Evolutionary conservation across 2,888 invertebrate genomes (phyloP).

Genomic region (Carcina quercana): DNA sequence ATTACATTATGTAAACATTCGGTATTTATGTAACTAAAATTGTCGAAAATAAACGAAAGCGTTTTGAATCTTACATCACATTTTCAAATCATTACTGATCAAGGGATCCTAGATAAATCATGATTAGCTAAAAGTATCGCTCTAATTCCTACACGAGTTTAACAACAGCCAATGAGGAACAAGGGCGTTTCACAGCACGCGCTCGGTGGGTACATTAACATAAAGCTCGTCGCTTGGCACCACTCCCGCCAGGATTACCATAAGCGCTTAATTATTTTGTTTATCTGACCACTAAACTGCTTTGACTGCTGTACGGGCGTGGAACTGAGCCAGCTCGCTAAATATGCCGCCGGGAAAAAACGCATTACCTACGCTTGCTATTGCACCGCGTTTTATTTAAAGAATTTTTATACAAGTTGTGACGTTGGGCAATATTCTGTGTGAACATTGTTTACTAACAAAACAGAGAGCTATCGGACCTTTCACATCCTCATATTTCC

Average conservation of each 20-base stretch:
- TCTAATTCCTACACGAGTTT: too few species aligned
- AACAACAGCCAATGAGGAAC: too few species aligned
- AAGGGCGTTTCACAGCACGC: slow-evolving; percentile 11
- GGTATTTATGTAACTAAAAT: too few species aligned
- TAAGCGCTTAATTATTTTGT: slow-evolving; percentile 64
- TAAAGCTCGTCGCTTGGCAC: slow-evolving; percentile 29
- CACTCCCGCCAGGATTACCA: slow-evolving; percentile 32
- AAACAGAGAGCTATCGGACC: not conserved
- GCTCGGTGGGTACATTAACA: slow-evolving; percentile 28
- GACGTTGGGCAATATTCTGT: too few species aligned
- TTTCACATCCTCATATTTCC: not conserved
- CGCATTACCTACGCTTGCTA: slow-evolving; percentile 13
- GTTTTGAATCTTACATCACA: too few species aligned
- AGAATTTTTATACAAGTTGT: too few species aligned
- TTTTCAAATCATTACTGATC: too few species aligned
- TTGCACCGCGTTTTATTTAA: too few species aligned
- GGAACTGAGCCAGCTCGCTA: slow-evolving; percentile 28
- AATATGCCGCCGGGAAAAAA: slow-evolving; percentile 1
- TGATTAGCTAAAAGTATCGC: too few species aligned
- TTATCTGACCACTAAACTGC: slow-evolving; percentile 62
- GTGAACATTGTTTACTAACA: not conserved
- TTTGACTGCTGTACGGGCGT: slow-evolving; percentile 31
- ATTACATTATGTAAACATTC: too few species aligned
- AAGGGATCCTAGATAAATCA: too few species aligned
- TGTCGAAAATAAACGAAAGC: too few species aligned